A percentile compares a stretch with the other conserved stretches of the same genome.
Conservation (phyloP, 2,797 vertebrate genomes). For the Acanthurus tractus region DNA sequence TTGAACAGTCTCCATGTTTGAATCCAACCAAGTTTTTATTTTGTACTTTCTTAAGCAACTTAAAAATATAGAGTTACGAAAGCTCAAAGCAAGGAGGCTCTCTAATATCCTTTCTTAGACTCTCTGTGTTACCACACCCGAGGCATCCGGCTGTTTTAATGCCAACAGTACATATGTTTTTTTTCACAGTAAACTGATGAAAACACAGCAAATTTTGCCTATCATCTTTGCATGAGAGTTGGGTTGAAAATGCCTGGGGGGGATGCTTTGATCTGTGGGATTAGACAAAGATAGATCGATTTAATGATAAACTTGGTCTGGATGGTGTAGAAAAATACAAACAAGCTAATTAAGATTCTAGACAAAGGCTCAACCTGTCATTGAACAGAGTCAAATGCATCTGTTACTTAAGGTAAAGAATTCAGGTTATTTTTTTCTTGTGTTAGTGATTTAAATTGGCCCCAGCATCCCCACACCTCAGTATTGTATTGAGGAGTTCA, state of each 20-base stretch:
- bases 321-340: neutral
- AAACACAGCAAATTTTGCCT: slow-evolving; percentile 24
- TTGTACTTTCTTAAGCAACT: neutral
- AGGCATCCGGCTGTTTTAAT: slow-evolving; percentile 18
- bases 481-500: too few species aligned
- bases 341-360: neutral
- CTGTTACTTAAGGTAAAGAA: too few species aligned
- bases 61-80: neutral
- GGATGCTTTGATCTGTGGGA: slow-evolving; percentile 3
- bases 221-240: neutral
- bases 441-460: too few species aligned
- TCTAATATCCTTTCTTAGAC: neutral
- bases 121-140: slow-evolving; percentile 1
- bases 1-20: slow-evolving; percentile 11
- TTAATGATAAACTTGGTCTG: neutral
- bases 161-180: slow-evolving; percentile 1
- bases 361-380: neutral
- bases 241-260: neutral
- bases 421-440: too few species aligned
- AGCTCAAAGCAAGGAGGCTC: slow-evolving; percentile 8
- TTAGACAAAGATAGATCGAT: neutral
- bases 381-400: too few species aligned
- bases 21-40: slow-evolving; percentile 18
- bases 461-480: too few species aligned
- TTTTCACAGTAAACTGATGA: neutral